Base-by-base conservation (phyloP, 2,888 invertebrate genomes). In the Campoplex nolae region DNA sequence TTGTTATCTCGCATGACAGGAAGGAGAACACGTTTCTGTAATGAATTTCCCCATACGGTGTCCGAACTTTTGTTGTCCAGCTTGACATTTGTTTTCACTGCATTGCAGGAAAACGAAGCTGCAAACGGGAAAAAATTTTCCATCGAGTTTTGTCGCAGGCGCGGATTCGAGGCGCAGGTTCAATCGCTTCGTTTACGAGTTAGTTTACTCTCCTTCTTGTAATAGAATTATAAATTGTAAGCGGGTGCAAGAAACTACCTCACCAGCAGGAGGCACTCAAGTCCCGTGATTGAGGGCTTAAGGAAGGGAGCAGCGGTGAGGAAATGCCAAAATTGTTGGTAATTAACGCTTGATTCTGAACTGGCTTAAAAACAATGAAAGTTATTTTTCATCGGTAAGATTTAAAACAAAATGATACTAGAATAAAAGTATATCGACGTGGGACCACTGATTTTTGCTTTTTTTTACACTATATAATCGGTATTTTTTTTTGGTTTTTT, bases 151-250 rank as follows among this genome's bases (percentile, higher is more conserved):
- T 78, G 73, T 51, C 38, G 6, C 78, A 84, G 70, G 75, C 76
- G 83, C 65, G 79, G 76, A 73, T 62, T 4, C 38, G 3, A 38
- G 38, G 38, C 6, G 38, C 71, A 83, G 79, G 84, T 85, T 81
- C 70, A 78, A 67, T 35, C 48, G 13, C 62, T n/a, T 62, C 88
- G 88, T 75, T 86, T 84, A 87, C 56, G 89, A 88, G 92, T 90
- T 84, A 91, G 91, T 90, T 89, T 83, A 80, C 82, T 75, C 85
- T 74, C 85, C 76, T 38, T 75, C 84, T 54, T 88, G 81, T 89
- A 90, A 91, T 91, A 87, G 90, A 89, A 90, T 92, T 91, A 89
- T 90, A 92, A 91, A 92, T 91, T 90, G 90, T 90, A 90, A 91
- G 90, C 89, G 90, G 88, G 87, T 89, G 89, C 88, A 84, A 89